phyloP scores from a whole-genome alignment of 1,140 invertebrate species.

The Colletes latitarsis region DNA sequence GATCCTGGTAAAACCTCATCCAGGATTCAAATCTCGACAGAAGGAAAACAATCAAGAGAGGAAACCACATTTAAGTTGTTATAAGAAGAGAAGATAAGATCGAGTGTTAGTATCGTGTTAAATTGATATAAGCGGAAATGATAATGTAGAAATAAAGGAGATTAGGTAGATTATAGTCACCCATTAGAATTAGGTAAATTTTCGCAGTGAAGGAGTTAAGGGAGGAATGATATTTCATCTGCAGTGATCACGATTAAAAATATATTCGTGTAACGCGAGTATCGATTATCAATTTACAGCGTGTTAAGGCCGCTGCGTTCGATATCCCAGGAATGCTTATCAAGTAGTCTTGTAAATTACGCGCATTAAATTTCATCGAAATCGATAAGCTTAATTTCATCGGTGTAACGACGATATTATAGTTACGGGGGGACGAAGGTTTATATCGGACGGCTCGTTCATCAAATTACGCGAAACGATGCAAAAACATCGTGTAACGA shows the following conservation, averaged over 20 bases:
- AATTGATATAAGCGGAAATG: no score
- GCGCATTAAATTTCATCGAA: conserved; percentile 7
- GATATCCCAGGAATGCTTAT: conserved; percentile 11
- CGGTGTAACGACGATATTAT: conserved; percentile 36
- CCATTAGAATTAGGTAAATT: no score
- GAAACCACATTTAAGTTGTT: no score
- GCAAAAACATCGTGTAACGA: conserved; percentile 31
- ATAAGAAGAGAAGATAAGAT: no score
- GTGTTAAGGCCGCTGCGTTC: background rate
- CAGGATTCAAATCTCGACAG: no score
- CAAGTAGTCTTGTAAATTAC: conserved; percentile 17
- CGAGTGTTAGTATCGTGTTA: no score
- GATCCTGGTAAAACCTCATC: no score
- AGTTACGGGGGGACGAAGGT: background rate
- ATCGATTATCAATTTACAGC: background rate
- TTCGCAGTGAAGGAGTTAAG: background rate
- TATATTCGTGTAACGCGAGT: no score
- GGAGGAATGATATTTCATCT: background rate
- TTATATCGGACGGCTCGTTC: conserved; percentile 32
- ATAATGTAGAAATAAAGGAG: no score
- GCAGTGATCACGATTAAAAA: background rate
- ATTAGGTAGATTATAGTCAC: no score
- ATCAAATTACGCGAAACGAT: conserved; percentile 41
- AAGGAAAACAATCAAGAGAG: no score
- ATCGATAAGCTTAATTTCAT: conserved; percentile 48